Percentiles rank a stretch among this genome's conserved stretches.
Evolutionary conservation across 2,797 vertebrate genomes (phyloP).

Genomic region (Poliocrania exsul): DNA sequence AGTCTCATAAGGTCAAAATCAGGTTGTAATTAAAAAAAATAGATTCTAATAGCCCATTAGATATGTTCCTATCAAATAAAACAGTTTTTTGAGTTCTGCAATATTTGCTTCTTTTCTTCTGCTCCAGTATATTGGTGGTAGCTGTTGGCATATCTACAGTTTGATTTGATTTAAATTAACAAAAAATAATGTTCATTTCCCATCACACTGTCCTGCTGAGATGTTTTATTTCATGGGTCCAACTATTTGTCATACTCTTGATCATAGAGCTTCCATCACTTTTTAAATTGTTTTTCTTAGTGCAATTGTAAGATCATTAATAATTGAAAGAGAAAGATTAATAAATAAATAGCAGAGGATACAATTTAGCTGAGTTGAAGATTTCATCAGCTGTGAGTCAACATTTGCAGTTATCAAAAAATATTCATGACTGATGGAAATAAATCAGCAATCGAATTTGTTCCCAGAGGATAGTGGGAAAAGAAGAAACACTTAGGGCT

Average conservation of each 20-base stretch:
- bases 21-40: background rate
- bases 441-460: background rate
- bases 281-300: slow-evolving; percentile 26
- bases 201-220: background rate
- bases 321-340: slow-evolving; percentile 36
- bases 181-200: background rate
- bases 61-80: background rate
- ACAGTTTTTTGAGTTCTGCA: background rate
- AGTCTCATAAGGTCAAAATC: background rate
- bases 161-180: slow-evolving; percentile 5
- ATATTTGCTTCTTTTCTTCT: background rate
- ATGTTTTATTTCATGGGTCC: background rate
- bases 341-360: slow-evolving; percentile 39
- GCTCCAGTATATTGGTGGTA: background rate
- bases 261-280: background rate
- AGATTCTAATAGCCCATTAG: background rate
- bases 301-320: slow-evolving; percentile 1
- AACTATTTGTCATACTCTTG: background rate
- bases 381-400: slow-evolving; percentile 33
- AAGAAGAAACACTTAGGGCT: background rate
- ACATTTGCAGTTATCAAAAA: slow-evolving; percentile 28
- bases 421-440: background rate
- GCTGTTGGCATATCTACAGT: background rate
- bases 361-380: slow-evolving; percentile 15
- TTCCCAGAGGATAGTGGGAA: background rate